A percentile compares a stretch with the other conserved stretches of the same genome.
phyloP scores from a whole-genome alignment of 2,888 invertebrate genomes.

The Clepsis dumicolana region DNA sequence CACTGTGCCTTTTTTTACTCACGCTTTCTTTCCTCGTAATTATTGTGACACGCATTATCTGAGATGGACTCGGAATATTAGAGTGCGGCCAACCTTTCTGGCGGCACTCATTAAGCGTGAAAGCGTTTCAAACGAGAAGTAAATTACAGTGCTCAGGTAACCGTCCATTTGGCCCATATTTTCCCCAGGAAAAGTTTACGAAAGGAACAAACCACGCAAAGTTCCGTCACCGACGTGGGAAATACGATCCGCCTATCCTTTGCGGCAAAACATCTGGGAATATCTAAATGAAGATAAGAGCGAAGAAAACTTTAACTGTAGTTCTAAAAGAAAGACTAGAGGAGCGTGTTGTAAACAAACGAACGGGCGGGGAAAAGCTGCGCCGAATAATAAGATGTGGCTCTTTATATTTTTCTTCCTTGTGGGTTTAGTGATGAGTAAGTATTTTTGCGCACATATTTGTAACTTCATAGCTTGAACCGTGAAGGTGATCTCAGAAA shows the following conservation, averaged over 20 bases:
- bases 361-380: conserved; percentile 52
- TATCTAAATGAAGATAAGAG: conserved; percentile 64
- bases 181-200: conserved; percentile 67
- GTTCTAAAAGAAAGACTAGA: conserved; percentile 51
- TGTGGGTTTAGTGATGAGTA: conserved; percentile 57
- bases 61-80: conserved; percentile 41
- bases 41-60: conserved; percentile 43
- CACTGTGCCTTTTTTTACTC: conserved; percentile 35
- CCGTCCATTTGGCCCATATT: conserved; percentile 53
- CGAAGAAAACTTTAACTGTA: conserved; percentile 55
- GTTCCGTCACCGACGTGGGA: conserved; percentile 60
- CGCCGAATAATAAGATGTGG: conserved; percentile 55
- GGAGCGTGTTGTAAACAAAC: conserved; percentile 60
- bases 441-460: conserved; percentile 47
- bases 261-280: conserved; percentile 74
- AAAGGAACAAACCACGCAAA: conserved; percentile 63
- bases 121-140: conserved; percentile 61
- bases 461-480: background rate
- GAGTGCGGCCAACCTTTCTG: conserved; percentile 40
- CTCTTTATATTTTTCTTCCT: conserved; percentile 55
- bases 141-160: conserved; percentile 65
- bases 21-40: conserved; percentile 38
- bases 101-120: conserved; percentile 59
- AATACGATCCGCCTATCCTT: conserved; percentile 69
- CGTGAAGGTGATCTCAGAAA: background rate